Base-by-base conservation (phyloP, 2,888 invertebrate species). In the Eumacrocentrus americanus region DNA sequence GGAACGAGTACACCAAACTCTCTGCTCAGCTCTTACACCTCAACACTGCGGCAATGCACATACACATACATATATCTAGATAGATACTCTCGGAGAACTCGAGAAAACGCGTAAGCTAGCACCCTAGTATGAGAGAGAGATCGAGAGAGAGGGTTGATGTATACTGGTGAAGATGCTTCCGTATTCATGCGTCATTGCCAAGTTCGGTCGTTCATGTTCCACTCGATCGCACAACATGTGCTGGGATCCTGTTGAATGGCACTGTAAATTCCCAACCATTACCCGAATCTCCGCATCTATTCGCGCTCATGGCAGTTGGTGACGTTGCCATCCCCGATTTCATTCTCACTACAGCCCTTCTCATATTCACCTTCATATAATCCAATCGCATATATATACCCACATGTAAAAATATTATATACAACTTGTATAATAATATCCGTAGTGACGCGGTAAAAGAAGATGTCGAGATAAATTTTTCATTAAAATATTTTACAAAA, bases 251-350 rank as follows among this genome's bases (percentile, higher is more conserved):
- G 42, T 42, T 54, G 54, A 54, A 44, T 44, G 14, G 42, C 44
- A 54, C 44, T 34, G 54, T 54, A 35, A 51, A 51, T 51, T 51
- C 51, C 25, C 53, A 47, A 25, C 59, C 58, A 62, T 64, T 67
- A 66, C 61, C 50, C 60, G 64, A 68, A 67, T 69, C 64, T 44
- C 14, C 42, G 9, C 54, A 60, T 58, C 59, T 58, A 44, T 51
- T 55, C 54, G 54, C 63, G 62, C 62, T 55, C 67, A 70, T 68
- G 69, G 68, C 69, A 67, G 66, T 70, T 70, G 67, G 71, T 70
- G 72, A 74, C 73, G 67, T 71, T 71, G 68, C 72, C 67, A 61
- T 68, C 67, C 66, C 61, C 65, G 25, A 55, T 37, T 57, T 63
- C 54, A 62, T 44, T 22, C 37, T 4, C 16, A n/a, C 40, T 16